A percentile compares a stretch with the other conserved stretches of the same genome.
phyloP scores from a whole-genome alignment of 1,140 invertebrate genomes.

The Nautilus pompilius region DNA sequence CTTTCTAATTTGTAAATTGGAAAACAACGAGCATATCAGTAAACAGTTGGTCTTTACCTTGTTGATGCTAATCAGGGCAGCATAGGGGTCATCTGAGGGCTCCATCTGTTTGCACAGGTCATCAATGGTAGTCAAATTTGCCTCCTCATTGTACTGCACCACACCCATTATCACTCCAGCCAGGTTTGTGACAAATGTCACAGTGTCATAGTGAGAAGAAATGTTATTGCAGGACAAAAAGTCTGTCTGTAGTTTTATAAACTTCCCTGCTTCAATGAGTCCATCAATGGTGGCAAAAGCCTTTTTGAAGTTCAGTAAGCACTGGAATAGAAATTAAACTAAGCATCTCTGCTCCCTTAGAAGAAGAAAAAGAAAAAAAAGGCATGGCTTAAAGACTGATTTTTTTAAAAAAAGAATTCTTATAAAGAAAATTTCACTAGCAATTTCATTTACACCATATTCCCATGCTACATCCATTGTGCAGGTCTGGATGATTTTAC shows the following conservation, averaged over 20 bases:
- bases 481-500: too few relatives aligned
- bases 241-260: constrained; percentile 18
- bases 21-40: too few relatives aligned
- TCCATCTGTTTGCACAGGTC: constrained; percentile 25
- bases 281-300: constrained; percentile 28
- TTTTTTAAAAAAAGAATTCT: too few relatives aligned
- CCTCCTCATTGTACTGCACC: constrained; percentile 92
- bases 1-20: too few relatives aligned
- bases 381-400: too few relatives aligned
- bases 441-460: too few relatives aligned
- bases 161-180: constrained; percentile 72
- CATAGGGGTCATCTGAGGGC: constrained; percentile 17
- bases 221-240: constrained; percentile 66
- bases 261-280: constrained; percentile 14
- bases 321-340: constrained; percentile 25
- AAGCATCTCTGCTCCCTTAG: too few relatives aligned
- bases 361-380: too few relatives aligned
- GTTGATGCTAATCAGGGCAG: constrained; percentile 23
- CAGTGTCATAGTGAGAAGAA: constrained; percentile 59
- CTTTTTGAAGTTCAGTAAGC: constrained; percentile 16
- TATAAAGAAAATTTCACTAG: too few relatives aligned
- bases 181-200: constrained; percentile 74
- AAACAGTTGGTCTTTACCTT: too few relatives aligned
- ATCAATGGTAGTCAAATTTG: constrained; percentile 21
- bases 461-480: too few relatives aligned